These are phyloP conservation scores for Sisyra terminalis DNA, from an alignment of 2,888 invertebrate genomes.

Conservation along the genomic window DNA sequence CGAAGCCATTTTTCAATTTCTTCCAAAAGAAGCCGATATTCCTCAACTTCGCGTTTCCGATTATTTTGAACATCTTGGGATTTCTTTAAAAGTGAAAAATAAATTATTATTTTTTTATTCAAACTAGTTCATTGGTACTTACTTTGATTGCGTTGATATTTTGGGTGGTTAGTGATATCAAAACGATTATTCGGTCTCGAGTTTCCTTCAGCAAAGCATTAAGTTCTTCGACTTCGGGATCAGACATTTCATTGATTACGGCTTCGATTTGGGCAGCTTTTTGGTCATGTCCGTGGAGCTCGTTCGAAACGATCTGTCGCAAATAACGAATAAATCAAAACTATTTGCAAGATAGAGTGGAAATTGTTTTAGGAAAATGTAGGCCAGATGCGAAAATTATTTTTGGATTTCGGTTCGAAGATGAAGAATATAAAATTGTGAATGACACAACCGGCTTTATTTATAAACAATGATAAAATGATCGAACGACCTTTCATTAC, in stretches of 20 bases:
- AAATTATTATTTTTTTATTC: background rate
- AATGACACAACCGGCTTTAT: too few relatives aligned
- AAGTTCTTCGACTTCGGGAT: constrained; percentile 33
- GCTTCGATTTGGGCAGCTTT: constrained; percentile 46
- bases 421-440: background rate
- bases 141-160: constrained; percentile 36
- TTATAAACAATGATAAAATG: too few relatives aligned
- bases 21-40: constrained; percentile 33
- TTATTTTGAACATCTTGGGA: constrained; percentile 34
- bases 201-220: constrained; percentile 19
- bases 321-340: constrained; percentile 16
- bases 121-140: too few relatives aligned
- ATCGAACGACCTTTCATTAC: too few relatives aligned
- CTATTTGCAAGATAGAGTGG: background rate
- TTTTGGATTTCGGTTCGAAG: too few relatives aligned
- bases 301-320: constrained; percentile 46
- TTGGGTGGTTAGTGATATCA: constrained; percentile 51
- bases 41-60: constrained; percentile 33
- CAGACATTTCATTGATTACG: constrained; percentile 43
- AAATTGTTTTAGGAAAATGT: background rate
- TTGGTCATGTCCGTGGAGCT: constrained; percentile 50
- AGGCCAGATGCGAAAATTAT: too few relatives aligned
- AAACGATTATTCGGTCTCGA: constrained; percentile 43
- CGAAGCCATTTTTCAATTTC: constrained; percentile 38
- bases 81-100: constrained; percentile 20